Base-by-base conservation (phyloP, 92 coral and sea anemone genomes). In the Isaurus tuberculatus region DNA sequence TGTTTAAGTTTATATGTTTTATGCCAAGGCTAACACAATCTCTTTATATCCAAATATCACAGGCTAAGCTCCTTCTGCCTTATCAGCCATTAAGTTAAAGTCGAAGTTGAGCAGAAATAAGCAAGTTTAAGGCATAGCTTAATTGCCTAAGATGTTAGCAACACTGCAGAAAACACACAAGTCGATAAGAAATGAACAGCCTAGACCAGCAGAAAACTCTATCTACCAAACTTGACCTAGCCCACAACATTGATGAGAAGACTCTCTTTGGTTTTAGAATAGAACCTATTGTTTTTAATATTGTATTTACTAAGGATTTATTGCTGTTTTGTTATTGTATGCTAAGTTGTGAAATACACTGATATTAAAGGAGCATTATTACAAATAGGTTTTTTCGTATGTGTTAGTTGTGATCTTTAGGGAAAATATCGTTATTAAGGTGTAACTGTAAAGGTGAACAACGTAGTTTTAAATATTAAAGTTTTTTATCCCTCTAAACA, bases 91-190 rank as follows among this genome's bases (percentile, higher is more conserved):
- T 75, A 75, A 66, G 81, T 75, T 75, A 75, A 68, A 75, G 17
- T 31, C 68, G 57, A 55, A 32, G 53, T 57, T 75, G 81, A 68
- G 81, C 81, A 55, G 69, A 75, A 53, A 67, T 55, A 75, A 75
- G 68, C 81, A 75, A 75, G 81, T 75, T 75, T 55, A 75, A 67
- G 32, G 68, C 81, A 75, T 48, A 68, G 28, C 81, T 75, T 75
- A 75, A 75, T 51, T 75, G 81, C 46, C 81, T 55, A 57, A 75
- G 81, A 57, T 53, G 81, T 57, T 49, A 75, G 34, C 69, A 15
- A 8, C 68, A 32, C 44, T 55, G 81, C 44, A 25, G 81, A 34
- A 75, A 75, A 55, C n/a, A 30, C 44, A 22, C 27, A 27, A 57
- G 49, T 46, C 66, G 53, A 23, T 73, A 75, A n/a, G 66, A 75